Evolutionary conservation across 2,797 vertebrate genomes (phyloP), one percentile per base, ranked within the genome.

Genomic region (Tokudaia tokunoshimensis): DNA sequence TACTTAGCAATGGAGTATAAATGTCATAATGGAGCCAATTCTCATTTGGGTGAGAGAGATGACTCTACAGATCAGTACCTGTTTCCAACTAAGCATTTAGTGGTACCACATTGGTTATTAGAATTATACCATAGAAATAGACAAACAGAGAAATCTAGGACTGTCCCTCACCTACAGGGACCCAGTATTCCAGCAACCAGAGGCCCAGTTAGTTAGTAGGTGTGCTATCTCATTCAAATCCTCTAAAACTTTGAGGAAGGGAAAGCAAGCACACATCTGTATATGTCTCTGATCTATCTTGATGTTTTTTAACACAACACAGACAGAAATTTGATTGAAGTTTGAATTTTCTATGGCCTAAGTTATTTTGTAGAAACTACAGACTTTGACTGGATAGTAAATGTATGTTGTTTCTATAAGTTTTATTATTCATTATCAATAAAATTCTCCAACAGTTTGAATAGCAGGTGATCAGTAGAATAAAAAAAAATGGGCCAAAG

Each of bases 291-390:
- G 86, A 67, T 9, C 92, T 67, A 55, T 72, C 5, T 50, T 37
- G 37, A 12, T 75, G 57, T 7, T 65, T 10, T 31, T 92, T 78
- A 41, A 22, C n/a, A 76, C 75, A 26, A 85, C 81, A 90, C 88
- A 84, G 92, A 59, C 37, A 74, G 87, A 15, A 91, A 12, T 37
- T 65, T 94, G 13, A 29, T 65, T 50, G 7, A 61, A 59, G 12
- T 86, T 91, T 78, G 12, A 79, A 44, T 92, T 93, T 5, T 61
- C 10, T 87, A 78, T 0, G 78, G 59, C 4, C 72, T 4, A 79
- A 17, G 86, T 57, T 87, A 86, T 26, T 94, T 94, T 59, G 37
- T 61, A 86, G 70, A 92, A 85, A 83, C 37, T 80, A 37, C 87
- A 94, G 87, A 81, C 84, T 47, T 67, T 92, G 88, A 31, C 13